Conservation (phyloP, 2,113 vertebrate species). For the Hemicordylus capensis region DNA sequence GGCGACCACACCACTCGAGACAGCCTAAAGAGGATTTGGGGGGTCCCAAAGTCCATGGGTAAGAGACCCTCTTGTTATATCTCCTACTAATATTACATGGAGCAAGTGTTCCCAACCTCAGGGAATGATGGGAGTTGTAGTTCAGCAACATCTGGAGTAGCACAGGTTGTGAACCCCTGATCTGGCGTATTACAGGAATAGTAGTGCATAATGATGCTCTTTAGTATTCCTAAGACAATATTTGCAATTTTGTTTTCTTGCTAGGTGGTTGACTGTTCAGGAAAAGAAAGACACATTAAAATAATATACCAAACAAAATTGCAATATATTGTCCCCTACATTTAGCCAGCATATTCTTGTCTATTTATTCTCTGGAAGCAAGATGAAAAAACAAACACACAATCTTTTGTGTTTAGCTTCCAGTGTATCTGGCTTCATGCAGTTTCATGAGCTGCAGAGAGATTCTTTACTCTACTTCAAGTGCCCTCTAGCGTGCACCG, state of each 20-base stretch:
- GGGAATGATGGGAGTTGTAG: too few species aligned
- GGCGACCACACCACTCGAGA: too few species aligned
- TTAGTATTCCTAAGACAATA: constrained; percentile 24
- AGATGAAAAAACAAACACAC: neutral
- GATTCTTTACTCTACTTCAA: constrained; percentile 75
- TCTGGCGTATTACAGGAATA: constrained; percentile 29
- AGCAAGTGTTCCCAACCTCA: too few species aligned
- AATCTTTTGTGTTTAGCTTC: constrained; percentile 26
- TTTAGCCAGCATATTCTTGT: constrained; percentile 13
- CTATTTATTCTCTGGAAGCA: constrained; percentile 28
- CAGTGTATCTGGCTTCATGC: constrained; percentile 11
- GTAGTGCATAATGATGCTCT: neutral
- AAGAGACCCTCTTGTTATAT: too few species aligned
- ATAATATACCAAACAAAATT: constrained; percentile 21
- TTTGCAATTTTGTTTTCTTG: constrained; percentile 60
- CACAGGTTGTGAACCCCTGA: too few species aligned
- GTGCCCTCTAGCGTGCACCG: constrained; percentile 94
- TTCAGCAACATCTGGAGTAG: too few species aligned
- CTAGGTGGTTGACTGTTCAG: constrained; percentile 36
- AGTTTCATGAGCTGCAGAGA: constrained; percentile 19
- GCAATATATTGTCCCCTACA: constrained; percentile 20
- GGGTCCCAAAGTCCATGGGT: too few species aligned
- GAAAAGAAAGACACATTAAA: constrained; percentile 15
- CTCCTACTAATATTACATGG: neutral
- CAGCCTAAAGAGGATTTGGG: too few species aligned